Conservation (phyloP, 2,888 invertebrate genomes). For the Cacoxenus indagator region DNA sequence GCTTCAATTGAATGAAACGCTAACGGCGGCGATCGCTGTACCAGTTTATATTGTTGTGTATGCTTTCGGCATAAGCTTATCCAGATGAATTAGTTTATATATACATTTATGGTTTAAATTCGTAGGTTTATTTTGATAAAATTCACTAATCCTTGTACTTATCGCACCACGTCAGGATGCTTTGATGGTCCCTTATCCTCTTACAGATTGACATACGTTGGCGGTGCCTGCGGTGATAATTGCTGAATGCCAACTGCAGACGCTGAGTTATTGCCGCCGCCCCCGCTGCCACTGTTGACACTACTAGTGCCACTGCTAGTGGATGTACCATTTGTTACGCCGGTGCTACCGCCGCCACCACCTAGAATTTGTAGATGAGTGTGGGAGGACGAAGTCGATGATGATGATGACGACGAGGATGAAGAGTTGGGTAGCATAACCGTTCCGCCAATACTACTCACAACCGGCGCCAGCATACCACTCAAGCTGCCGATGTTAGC, state of each 20-base stretch:
- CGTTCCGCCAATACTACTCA: conserved; percentile 69
- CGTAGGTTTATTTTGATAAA: conserved; percentile 10
- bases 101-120: neutral
- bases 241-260: conserved; percentile 79
- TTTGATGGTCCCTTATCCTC: conserved; percentile 11
- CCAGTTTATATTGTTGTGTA: neutral
- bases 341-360: conserved; percentile 37
- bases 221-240: conserved; percentile 85
- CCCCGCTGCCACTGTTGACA: conserved; percentile 22
- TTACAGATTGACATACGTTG: conserved; percentile 91
- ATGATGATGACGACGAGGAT: conserved; percentile 67
- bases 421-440: conserved; percentile 66
- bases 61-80: neutral
- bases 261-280: conserved; percentile 58
- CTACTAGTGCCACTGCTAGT: conserved; percentile 13
- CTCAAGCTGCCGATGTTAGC: conserved; percentile 36
- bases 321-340: conserved; percentile 20
- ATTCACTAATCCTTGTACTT: conserved; percentile 21
- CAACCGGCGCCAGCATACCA: conserved; percentile 59
- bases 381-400: conserved; percentile 64
- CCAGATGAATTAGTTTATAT: neutral
- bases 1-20: neutral
- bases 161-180: conserved; percentile 20
- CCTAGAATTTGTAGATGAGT: conserved; percentile 64
- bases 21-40: neutral